These are phyloP conservation scores for Acrocephalus kingi DNA, from an alignment of 2,113 vertebrate species.

Conservation along the genomic window DNA sequence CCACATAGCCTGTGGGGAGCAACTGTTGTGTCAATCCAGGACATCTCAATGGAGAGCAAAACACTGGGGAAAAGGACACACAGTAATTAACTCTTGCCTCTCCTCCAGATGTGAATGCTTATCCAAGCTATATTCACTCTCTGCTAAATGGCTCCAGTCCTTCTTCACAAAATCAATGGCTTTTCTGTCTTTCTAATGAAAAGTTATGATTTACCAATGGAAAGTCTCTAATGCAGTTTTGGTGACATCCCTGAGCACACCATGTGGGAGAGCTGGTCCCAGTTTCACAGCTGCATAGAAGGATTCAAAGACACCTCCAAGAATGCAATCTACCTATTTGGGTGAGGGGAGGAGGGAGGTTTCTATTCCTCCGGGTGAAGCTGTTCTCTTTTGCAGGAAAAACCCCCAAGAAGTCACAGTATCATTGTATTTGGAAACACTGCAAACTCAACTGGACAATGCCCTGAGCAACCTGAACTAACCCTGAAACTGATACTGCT, in stretches of 20 bases:
- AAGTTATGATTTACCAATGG: not conserved
- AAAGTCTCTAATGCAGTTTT: not conserved
- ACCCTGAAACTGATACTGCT: not conserved
- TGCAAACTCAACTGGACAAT: not conserved
- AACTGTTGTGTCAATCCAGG: not conserved
- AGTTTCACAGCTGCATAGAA: not conserved
- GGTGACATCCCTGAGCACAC: not conserved
- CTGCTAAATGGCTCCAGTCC: not conserved
- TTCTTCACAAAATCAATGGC: not conserved
- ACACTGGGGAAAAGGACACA: not conserved
- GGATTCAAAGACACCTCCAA: not conserved
- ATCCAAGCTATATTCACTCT: not conserved
- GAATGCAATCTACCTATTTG: not conserved
- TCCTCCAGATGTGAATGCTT: not conserved
- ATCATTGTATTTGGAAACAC: not conserved
- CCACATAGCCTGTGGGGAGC: accelerated
- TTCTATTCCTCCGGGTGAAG: not conserved
- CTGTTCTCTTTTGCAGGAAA: not conserved
- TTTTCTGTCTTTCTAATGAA: not conserved
- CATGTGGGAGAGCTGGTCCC: not conserved
- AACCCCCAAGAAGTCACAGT: accelerated
- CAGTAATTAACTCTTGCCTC: not conserved
- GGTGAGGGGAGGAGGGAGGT: not conserved
- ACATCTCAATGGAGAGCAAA: not conserved
- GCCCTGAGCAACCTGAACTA: not conserved